Conservation (phyloP, 2,888 invertebrate species). For the Autographa pulchrina region DNA sequence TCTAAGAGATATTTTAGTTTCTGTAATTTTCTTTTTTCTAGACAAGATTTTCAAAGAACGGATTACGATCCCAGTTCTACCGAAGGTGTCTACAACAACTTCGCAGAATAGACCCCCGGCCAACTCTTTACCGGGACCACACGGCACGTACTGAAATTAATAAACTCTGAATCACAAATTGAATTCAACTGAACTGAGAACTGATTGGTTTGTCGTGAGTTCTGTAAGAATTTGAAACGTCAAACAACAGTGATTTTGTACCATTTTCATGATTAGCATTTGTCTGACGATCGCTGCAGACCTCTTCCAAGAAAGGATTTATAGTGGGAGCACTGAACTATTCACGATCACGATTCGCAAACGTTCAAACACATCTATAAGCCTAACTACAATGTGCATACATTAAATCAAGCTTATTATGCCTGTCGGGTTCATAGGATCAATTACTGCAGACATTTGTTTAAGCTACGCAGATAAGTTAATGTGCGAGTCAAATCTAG, state of each 20-base stretch:
- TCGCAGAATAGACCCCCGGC: background rate
- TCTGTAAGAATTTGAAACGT: constrained; percentile 53
- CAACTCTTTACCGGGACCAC: constrained; percentile 5
- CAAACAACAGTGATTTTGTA: constrained; percentile 51
- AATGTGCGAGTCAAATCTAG: background rate
- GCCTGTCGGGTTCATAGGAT: constrained; percentile 42
- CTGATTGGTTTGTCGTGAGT: constrained; percentile 47
- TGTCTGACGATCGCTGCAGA: constrained; percentile 48
- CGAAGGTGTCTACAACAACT: background rate
- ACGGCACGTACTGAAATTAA: constrained; percentile 31
- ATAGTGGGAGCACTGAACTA: constrained; percentile 54
- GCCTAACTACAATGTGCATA: constrained; percentile 13
- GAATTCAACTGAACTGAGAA: constrained; percentile 28
- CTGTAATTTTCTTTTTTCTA: too few relatives aligned
- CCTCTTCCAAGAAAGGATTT: constrained; percentile 55
- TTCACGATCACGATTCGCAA: constrained; percentile 52
- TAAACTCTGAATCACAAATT: constrained; percentile 18
- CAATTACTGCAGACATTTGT: constrained; percentile 46
- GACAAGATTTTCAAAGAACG: background rate
- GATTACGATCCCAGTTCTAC: background rate
- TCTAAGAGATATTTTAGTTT: background rate
- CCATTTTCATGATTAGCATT: constrained; percentile 57
- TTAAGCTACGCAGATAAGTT: constrained; percentile 7
- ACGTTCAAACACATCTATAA: constrained; percentile 22
- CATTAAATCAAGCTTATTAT: constrained; percentile 43